Base-by-base conservation (phyloP, 2,888 invertebrate genomes). In the Luperina testacea region DNA sequence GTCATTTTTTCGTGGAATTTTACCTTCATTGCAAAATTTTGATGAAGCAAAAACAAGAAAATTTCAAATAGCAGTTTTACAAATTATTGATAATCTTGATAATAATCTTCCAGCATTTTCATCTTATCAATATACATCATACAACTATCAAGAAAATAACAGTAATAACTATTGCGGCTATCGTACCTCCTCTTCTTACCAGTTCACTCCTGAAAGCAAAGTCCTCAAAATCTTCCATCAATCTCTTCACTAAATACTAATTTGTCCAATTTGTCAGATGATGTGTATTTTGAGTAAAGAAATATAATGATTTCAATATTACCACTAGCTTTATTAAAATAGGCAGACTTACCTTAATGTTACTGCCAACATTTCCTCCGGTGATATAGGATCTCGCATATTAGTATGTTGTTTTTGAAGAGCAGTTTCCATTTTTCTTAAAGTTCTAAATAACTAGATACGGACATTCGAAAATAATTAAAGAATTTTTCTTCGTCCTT, bases 81-180 rank as follows among this genome's bases (percentile, higher is more conserved):
- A 79, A 81, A 78, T 81, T 75, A 81, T 81, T 77, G 81, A 83
- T 78, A 77, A 81, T 81, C 78, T 81, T 78, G 76, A 78, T 78
- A 78, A 78, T 77, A 81, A 83, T 83, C 81, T 76, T 73, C 78
- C 78, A 83, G 83, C 81, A 78, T 81, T 75, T 75, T 75, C 81
- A 78, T 81, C 78, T 78, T 75, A 81, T 81, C 81, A 81, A 68
- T 75, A 81, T 78, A 70, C 64, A 78, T 4, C 38, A 38, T 38
- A 38, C 32, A 32, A 32, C 32, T 32, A 32, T 32, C 32, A 32
- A 32, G 32, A 32, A 32, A 32, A 32, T 32, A 32, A 32, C 32
- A 32, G 32, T 32, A 32, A 32, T 32, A 32, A 32, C 32, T 32
- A 32, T 32, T 32, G 32, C 32, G 32, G 32, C 32, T 32, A 32